Evolutionary conservation across 2,113 vertebrate species (phyloP), one percentile per base, ranked within the genome.

Genomic region (Oreochromis tanganicae): DNA sequence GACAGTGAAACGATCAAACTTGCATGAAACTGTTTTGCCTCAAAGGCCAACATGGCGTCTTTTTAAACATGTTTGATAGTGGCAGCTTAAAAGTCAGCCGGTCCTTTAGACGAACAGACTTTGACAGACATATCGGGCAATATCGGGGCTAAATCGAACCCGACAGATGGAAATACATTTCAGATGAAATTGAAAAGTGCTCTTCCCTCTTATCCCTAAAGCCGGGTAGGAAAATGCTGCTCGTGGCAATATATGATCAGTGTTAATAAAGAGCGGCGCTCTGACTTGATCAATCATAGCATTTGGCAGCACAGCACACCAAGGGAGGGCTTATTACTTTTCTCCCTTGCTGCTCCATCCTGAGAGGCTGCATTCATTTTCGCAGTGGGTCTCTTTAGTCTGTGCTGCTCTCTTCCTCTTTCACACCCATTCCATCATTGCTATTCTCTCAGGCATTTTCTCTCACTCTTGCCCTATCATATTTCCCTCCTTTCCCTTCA

Each of bases 261-360:
- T 52, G 54, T 85, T 93, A 92, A 95, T 96, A 95, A 95, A 94
- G 90, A 89, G 79, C 81, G 32, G n/a, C 78, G 89, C 82, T 55
- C 89, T 85, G 90, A 93, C 93, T 94, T 95, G 92, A 95, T 95
- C 94, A 94, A 92, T 95, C 94, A 93, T 59, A 81, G 81, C 90
- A 41, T 92, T 89, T 91, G 91, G 89, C 83, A 63, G 87, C 82
- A n/a, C 46, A 79, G 66, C 17, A 4, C 89, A 87, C 81, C 79
- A 12, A 80, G 78, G 90, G 90, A 89, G 90, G 89, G 88, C 95
- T 94, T 90, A 92, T 94, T 92, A 92, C 92, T 90, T 91, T 90
- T 80, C 87, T 91, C 90, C 86, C 91, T 73, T 19, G 68, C 59
- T 32, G 80, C 90, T 86, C 78, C 82, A 84, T 90, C 89, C 87